A percentile compares a stretch with the other conserved stretches of the same genome.
Conservation (phyloP, 1,140 invertebrate species). For the Linepithema humile region DNA sequence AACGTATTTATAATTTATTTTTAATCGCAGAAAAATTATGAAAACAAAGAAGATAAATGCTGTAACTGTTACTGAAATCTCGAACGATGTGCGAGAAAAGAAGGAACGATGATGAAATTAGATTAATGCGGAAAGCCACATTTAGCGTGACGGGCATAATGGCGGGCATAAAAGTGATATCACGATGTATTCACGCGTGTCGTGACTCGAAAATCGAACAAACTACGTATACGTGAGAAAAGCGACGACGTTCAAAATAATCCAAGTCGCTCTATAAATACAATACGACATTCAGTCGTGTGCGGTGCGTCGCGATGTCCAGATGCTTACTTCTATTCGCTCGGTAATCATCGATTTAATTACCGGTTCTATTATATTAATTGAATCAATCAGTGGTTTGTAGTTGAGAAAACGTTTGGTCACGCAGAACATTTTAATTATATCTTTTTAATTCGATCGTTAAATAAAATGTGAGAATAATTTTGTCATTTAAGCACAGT, state of each 20-base stretch:
- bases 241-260: constrained; percentile 83
- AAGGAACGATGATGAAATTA: not conserved
- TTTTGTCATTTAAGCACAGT: not conserved
- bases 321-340: constrained; percentile 69
- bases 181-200: constrained; percentile 18
- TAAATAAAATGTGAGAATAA: not conserved
- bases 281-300: constrained; percentile 83
- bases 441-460: not conserved
- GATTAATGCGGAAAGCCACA: constrained; percentile 8
- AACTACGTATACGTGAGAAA: constrained; percentile 76
- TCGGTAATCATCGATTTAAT: constrained; percentile 15
- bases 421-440: not conserved
- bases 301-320: constrained; percentile 82
- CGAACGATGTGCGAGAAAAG: not conserved
- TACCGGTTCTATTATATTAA: not conserved
- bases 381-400: not conserved
- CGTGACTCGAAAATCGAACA: constrained; percentile 47
- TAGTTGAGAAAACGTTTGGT: not conserved
- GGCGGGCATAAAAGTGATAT: constrained; percentile 31
- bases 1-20: too few species aligned
- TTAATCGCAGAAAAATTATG: too few species aligned
- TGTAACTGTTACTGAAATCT: too few species aligned
- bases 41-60: too few species aligned
- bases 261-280: constrained; percentile 84
- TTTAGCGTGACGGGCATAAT: not conserved